Percentiles rank a stretch among this genome's conserved stretches.
phyloP scores from a whole-genome alignment of 2,888 invertebrate genomes.

The Athalia cordata region DNA sequence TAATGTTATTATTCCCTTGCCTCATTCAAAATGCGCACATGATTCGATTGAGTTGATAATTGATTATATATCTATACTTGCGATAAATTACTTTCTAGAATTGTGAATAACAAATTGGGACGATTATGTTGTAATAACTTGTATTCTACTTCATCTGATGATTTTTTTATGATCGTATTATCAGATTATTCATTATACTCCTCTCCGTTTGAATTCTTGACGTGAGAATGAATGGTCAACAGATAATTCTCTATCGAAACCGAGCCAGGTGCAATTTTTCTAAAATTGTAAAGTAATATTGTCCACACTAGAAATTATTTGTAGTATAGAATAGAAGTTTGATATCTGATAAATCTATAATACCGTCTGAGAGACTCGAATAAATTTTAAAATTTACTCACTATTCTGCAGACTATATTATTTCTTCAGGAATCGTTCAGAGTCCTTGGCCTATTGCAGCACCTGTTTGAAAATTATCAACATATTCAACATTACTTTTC shows the following conservation, averaged over 20 bases:
- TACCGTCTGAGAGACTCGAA: conserved; percentile 37
- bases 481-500: too few species aligned
- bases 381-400: conserved; percentile 41
- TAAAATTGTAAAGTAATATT: conserved; percentile 41
- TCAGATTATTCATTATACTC: conserved; percentile 6
- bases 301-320: conserved; percentile 42
- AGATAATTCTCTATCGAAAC: conserved; percentile 45
- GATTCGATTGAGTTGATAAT: conserved; percentile 17
- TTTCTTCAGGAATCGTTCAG: too few species aligned
- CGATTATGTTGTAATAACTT: neutral
- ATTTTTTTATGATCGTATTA: conserved; percentile 6
- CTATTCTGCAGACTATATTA: too few species aligned
- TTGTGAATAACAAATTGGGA: conserved; percentile 1
- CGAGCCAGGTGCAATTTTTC: conserved; percentile 48
- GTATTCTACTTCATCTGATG: neutral
- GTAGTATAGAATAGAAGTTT: conserved; percentile 46
- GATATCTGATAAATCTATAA: conserved; percentile 36
- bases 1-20: neutral
- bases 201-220: neutral
- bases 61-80: neutral
- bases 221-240: conserved; percentile 43
- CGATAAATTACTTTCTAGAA: neutral
- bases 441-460: too few species aligned
- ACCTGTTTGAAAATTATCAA: too few species aligned
- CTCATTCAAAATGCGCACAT: conserved; percentile 25